These are phyloP conservation scores for Selenia dentaria DNA, from an alignment of 2,888 invertebrate genomes.

Conservation along the genomic window DNA sequence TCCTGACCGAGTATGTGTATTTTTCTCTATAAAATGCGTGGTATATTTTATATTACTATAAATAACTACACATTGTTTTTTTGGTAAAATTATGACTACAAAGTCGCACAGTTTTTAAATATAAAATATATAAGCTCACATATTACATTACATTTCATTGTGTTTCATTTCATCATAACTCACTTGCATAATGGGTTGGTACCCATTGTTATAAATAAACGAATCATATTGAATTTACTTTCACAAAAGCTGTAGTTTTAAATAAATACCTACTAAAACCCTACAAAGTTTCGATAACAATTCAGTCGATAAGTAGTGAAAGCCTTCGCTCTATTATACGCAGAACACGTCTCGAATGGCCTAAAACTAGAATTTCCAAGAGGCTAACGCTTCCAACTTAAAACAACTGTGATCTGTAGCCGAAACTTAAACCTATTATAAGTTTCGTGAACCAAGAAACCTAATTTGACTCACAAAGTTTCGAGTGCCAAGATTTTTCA, in stretches of 20 bases:
- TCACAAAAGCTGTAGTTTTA: conserved; percentile 2
- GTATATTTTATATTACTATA: no score
- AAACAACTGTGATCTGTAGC: conserved; percentile 24
- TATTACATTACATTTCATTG: no score
- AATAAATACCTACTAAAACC: conserved; percentile 7
- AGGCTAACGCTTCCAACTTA: conserved; percentile 16
- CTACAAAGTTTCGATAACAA: conserved; percentile 12
- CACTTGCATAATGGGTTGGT: no score
- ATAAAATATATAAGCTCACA: no score
- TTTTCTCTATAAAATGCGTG: no score
- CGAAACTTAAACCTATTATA: conserved; percentile 25
- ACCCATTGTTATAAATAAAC: no score
- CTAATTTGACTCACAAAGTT: conserved; percentile 24
- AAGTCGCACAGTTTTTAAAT: no score
- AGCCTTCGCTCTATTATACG: conserved; percentile 4
- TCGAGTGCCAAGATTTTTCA: conserved; percentile 26
- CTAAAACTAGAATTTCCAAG: conserved; percentile 19
- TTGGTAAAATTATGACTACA: no score
- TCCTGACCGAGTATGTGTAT: no score
- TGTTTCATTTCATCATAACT: no score
- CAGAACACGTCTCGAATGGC: conserved; percentile 12
- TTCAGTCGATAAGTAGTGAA: conserved; percentile 8
- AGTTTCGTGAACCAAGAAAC: conserved; percentile 24
- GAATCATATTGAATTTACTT: conserved; percentile 4
- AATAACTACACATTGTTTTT: no score